Conservation (phyloP, 2,888 invertebrate species). For the Trichopria drosophilae region DNA sequence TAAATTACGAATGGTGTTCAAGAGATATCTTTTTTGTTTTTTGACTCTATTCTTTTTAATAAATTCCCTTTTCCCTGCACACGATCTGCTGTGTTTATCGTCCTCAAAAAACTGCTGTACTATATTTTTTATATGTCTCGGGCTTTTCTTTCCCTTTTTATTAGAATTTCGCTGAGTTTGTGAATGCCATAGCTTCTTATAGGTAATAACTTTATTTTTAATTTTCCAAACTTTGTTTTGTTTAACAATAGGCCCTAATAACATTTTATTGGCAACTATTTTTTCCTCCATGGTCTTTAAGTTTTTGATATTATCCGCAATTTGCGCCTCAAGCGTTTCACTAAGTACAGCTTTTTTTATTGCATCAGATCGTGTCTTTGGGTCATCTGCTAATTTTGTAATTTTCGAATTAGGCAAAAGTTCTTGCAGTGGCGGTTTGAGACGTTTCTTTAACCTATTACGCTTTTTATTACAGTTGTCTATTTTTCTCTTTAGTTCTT, state of each 20-base stretch:
- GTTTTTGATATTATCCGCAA: background rate
- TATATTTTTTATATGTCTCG: background rate
- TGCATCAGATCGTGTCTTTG: too few relatives aligned
- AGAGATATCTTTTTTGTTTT: slow-evolving; percentile 2
- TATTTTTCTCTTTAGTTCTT: too few relatives aligned
- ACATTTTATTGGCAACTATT: slow-evolving; percentile 1
- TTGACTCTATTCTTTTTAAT: slow-evolving; percentile 1
- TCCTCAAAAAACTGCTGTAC: slow-evolving; percentile 3
- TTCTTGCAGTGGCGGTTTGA: too few relatives aligned
- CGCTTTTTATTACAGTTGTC: too few relatives aligned
- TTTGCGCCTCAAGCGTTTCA: too few relatives aligned
- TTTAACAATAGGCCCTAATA: slow-evolving; percentile 2
- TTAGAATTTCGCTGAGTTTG: background rate
- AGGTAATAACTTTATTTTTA: too few relatives aligned
- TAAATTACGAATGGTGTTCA: slow-evolving; percentile 2
- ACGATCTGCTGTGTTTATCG: background rate
- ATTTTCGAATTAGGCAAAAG: too few relatives aligned
- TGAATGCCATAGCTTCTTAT: too few relatives aligned
- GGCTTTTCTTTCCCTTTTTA: background rate
- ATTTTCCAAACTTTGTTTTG: slow-evolving; percentile 5
- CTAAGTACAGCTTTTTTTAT: too few relatives aligned
- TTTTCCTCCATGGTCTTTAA: background rate
- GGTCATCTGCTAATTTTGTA: too few relatives aligned
- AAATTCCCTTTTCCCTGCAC: slow-evolving; percentile 1
- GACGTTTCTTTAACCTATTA: too few relatives aligned